Evolutionary conservation across 2,888 invertebrate species (phyloP).

Genomic region (Plusia festucae): DNA sequence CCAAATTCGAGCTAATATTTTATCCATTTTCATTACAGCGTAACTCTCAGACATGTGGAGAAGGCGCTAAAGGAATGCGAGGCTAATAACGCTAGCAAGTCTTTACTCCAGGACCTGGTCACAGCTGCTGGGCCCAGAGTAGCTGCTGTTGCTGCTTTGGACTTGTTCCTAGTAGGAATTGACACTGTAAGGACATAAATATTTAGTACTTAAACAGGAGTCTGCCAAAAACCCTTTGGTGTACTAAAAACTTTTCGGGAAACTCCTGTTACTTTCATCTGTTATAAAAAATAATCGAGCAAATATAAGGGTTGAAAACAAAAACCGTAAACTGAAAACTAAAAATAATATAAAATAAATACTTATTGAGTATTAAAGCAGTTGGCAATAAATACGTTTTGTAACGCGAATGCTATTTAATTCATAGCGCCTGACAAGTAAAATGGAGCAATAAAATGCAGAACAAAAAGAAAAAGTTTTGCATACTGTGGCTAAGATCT

Average conservation of each 20-base stretch:
- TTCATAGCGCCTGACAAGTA: conserved; percentile 13
- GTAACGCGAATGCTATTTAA: too few relatives aligned
- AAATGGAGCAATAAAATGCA: conserved; percentile 2
- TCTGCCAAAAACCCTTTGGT: background rate
- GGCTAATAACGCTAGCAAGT: conserved; percentile 81
- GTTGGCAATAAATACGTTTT: too few relatives aligned
- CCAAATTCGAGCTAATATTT: too few relatives aligned
- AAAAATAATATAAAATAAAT: too few relatives aligned
- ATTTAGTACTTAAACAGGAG: too few relatives aligned
- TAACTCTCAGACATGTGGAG: conserved; percentile 90
- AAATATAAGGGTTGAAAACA: too few relatives aligned
- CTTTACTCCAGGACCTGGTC: conserved; percentile 91
- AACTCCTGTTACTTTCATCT: too few relatives aligned
- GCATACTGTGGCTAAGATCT: background rate
- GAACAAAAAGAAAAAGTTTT: background rate
- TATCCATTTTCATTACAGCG: conserved; percentile 85
- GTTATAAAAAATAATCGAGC: too few relatives aligned
- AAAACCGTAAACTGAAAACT: too few relatives aligned
- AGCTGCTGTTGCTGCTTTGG: conserved; percentile 92
- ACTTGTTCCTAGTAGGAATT: conserved; percentile 94
- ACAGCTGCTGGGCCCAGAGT: conserved; percentile 89
- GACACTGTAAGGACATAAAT: conserved; percentile 90
- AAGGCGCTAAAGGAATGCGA: conserved; percentile 85
- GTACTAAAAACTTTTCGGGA: too few relatives aligned
- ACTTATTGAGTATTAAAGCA: too few relatives aligned